A percentile compares a stretch with the other conserved stretches of the same genome.
phyloP scores from a whole-genome alignment of 2,888 invertebrate genomes.

The Coelinius sp. region DNA sequence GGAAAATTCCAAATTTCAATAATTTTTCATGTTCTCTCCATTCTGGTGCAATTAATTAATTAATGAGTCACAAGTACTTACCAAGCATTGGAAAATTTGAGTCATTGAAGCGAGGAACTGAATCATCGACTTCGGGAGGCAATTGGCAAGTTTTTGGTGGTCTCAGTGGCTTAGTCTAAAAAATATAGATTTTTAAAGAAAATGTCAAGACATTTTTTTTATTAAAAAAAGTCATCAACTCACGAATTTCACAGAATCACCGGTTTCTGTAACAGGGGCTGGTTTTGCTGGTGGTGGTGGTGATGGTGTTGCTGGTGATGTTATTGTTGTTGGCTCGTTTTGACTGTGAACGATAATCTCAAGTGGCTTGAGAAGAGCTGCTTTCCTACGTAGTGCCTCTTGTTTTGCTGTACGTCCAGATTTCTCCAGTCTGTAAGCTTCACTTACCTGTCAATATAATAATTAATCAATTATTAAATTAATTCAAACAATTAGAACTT shows the following conservation, averaged over 20 bases:
- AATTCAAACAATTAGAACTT: not conserved
- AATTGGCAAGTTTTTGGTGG: too few relatives aligned
- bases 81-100: not conserved
- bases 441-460: not conserved
- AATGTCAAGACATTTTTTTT: too few relatives aligned
- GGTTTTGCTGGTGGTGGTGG: not conserved
- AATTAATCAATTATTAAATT: too few relatives aligned
- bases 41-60: not conserved
- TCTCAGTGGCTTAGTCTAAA: too few relatives aligned
- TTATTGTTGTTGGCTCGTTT: not conserved
- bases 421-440: not conserved
- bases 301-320: not conserved
- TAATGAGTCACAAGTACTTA: not conserved
- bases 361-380: not conserved
- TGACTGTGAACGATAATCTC: constrained; percentile 1
- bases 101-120: too few relatives aligned
- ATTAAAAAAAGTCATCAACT: not conserved
- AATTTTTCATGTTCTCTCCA: too few relatives aligned
- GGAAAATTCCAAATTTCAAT: not conserved
- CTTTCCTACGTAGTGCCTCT: not conserved
- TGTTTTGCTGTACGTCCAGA: not conserved
- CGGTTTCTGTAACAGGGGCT: not conserved
- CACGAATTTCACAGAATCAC: not conserved
- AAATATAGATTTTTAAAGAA: too few relatives aligned
- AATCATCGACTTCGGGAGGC: too few relatives aligned